phyloP scores from a whole-genome alignment of 2,797 vertebrate genomes.

The Adelosebastes latens region DNA sequence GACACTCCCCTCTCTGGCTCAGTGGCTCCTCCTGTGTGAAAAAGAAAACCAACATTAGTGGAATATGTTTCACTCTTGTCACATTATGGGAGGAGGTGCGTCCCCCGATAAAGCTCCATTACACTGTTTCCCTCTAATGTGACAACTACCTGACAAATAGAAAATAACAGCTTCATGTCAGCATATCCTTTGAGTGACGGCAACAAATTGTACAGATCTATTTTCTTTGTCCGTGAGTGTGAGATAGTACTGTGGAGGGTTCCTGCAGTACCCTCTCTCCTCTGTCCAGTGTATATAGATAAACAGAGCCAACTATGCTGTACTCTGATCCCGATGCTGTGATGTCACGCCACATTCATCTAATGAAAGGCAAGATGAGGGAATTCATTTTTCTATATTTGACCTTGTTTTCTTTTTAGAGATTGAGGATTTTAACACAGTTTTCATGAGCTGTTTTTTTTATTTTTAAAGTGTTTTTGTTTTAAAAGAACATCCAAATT shows the following conservation, averaged over 20 bases:
- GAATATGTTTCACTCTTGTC: neutral
- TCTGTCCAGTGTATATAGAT: constrained; percentile 33
- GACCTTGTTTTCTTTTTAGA: constrained; percentile 27
- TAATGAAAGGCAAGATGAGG: constrained; percentile 42
- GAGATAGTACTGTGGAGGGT: neutral
- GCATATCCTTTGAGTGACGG: constrained; percentile 17
- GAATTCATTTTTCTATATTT: constrained; percentile 33
- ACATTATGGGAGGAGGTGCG: neutral
- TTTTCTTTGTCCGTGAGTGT: constrained; percentile 30
- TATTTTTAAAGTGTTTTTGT: constrained; percentile 19
- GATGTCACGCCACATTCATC: constrained; percentile 28
- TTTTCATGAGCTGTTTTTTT: constrained; percentile 7
- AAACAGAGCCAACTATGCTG: constrained; percentile 31
- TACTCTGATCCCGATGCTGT: constrained; percentile 38
- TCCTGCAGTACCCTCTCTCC: constrained; percentile 8
- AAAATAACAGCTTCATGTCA: neutral
- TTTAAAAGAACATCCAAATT: constrained; percentile 11
- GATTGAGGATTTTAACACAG: constrained; percentile 4
- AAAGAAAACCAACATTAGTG: neutral
- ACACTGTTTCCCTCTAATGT: constrained; percentile 32
- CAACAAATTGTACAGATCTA: constrained; percentile 52
- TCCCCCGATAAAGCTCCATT: neutral
- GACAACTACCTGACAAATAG: constrained; percentile 6
- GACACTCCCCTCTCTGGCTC: neutral
- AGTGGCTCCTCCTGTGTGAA: neutral